Conservation (phyloP, 1,140 invertebrate species). For the Calosoma granatense region DNA sequence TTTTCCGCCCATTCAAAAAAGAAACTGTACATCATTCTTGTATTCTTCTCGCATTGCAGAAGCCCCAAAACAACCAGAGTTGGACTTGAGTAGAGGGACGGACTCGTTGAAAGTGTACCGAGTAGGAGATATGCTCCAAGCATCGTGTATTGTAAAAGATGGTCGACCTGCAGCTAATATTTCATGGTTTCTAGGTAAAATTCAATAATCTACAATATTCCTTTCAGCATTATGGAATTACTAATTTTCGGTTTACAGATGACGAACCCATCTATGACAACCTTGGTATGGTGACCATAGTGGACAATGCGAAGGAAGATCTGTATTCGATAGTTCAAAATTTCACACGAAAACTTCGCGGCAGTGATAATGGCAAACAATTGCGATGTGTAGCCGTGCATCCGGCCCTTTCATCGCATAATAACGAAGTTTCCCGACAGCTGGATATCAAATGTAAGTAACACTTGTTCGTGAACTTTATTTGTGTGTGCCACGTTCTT, state of each 20-base stretch:
- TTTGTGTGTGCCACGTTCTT: background rate
- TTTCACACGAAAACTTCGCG: conserved; percentile 44
- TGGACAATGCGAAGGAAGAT: conserved; percentile 36
- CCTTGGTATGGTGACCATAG: conserved; percentile 39
- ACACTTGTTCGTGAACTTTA: background rate
- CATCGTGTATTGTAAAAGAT: conserved; percentile 52
- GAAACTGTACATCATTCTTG: background rate
- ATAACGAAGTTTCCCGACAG: conserved; percentile 37
- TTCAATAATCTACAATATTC: background rate
- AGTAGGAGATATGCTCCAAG: conserved; percentile 48
- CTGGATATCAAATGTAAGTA: conserved; percentile 53
- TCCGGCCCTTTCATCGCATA: conserved; percentile 40
- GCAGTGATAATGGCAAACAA: conserved; percentile 52
- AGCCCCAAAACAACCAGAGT: conserved; percentile 45
- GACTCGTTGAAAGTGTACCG: conserved; percentile 36
- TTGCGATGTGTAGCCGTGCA: conserved; percentile 56
- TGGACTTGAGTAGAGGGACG: conserved; percentile 40
- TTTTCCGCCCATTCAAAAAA: background rate
- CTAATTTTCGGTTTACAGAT: conserved; percentile 32
- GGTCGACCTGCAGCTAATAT: conserved; percentile 63
- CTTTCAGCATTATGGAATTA: background rate
- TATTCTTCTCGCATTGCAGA: conserved; percentile 38
- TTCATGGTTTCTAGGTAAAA: conserved; percentile 52
- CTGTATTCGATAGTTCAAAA: conserved; percentile 50
- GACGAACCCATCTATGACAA: conserved; percentile 46